These are phyloP conservation scores for Bacillus rossius DNA, from an alignment of 1,140 invertebrate species.

Conservation along the genomic window DNA sequence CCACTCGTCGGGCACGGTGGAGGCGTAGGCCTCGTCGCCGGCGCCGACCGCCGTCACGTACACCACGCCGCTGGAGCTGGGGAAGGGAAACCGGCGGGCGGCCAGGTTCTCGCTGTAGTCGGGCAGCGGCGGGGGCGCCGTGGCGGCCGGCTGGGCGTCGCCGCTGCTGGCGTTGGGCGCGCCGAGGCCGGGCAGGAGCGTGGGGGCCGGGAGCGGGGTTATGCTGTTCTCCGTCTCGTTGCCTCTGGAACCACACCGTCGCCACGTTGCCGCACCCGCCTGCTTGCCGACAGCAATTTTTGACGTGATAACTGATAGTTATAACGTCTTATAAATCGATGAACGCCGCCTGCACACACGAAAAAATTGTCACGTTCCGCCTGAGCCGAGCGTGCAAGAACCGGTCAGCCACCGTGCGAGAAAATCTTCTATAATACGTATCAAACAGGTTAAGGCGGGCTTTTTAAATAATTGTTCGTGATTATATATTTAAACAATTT, in stretches of 20 bases:
- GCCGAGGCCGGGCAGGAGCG: conserved; percentile 1
- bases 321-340: too few species aligned
- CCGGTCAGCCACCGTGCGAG: too few species aligned
- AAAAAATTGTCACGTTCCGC: too few species aligned
- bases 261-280: too few species aligned
- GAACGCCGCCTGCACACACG: too few species aligned
- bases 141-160: background rate
- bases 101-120: conserved; percentile 4
- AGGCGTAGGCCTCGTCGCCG: background rate
- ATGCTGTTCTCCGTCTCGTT: background rate
- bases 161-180: background rate
- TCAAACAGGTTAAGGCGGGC: too few species aligned
- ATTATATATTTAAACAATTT: too few species aligned
- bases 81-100: background rate
- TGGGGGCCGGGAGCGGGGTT: background rate
- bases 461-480: too few species aligned
- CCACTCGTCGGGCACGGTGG: background rate
- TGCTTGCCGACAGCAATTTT: too few species aligned
- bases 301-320: too few species aligned
- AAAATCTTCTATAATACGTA: too few species aligned
- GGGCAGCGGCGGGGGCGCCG: background rate
- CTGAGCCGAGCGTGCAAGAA: too few species aligned
- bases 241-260: background rate
- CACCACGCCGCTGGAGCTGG: conserved; percentile 4
- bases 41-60: conserved; percentile 12